Base-by-base conservation (phyloP, 1,140 invertebrate genomes). In the Akabosia matsudoensis region DNA sequence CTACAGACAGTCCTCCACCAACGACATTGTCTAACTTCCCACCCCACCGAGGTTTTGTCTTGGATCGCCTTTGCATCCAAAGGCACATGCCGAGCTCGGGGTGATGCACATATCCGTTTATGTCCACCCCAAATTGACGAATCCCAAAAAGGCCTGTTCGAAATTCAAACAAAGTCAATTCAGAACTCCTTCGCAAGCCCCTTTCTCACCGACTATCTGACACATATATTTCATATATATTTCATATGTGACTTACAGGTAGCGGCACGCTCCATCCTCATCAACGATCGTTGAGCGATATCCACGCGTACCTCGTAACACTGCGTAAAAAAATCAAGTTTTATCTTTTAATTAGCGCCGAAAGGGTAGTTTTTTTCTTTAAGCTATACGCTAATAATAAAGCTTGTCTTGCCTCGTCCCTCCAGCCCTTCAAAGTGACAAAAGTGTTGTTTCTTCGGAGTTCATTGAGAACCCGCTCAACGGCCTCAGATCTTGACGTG, bases 21-120 rank as follows among this genome's bases (percentile, higher is more conserved):
- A 95, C 95, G 91, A 97, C 95, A 83, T 96, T 97, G 84, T 97
- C 96, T 90, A 95, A 92, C 85, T 94, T 95, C 71, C 93, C 92
- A 74, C 95, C 95, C 92, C 94, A 97, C 28, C 95, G 97, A 85
- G 94, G 93, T 87, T 98, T 98, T 30, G 91, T 95, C 71, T 90
- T 88, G 76, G 95, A 93, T 82, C 96, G 88, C 83, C 92, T 92
- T 83, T 96, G 95, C 79, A 97, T 86, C 96, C 96, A 98, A 84
- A 98, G 91, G 84, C 92, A 94, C 54, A 96, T 84, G 10, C 94
- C 92, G 85, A 92, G 91, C 61, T 91, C 89, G 18, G 92, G 91
- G 85, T 94, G 91, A 82, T 89, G 90, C 14, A 94, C 91, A 85
- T 94, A 98, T 14, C 95, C 96, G 86, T 95, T 97, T 73, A 98